Conservation (phyloP, 2,797 vertebrate genomes). For the Paguma larvata region DNA sequence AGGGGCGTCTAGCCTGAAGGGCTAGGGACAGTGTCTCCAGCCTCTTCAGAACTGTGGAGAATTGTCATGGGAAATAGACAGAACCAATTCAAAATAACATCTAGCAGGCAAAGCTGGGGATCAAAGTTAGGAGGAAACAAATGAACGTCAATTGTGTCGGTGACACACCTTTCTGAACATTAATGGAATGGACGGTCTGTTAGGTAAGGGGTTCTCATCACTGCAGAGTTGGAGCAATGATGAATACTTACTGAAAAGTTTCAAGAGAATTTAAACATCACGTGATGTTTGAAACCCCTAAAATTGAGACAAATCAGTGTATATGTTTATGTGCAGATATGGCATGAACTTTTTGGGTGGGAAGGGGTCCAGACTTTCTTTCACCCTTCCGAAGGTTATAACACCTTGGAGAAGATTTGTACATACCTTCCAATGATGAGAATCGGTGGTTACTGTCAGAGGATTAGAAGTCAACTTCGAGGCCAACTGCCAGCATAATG, state of each 20-base stretch:
- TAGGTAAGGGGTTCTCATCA: background rate
- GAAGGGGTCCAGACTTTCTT: background rate
- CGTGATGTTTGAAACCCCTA: background rate
- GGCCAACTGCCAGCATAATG: background rate
- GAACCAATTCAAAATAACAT: background rate
- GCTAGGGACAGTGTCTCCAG: background rate
- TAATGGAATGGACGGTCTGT: background rate
- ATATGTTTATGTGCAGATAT: background rate
- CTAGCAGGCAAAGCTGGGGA: background rate
- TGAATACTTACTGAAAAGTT: background rate
- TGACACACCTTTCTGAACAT: background rate
- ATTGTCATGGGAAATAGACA: too few relatives aligned
- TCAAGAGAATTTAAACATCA: background rate
- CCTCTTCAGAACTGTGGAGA: background rate
- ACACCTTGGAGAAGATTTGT: background rate
- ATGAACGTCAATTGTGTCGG: background rate
- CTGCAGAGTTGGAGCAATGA: background rate
- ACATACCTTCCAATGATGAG: background rate
- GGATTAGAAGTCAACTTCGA: constrained; percentile 2
- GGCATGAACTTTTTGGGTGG: background rate
- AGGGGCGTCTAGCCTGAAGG: background rate
- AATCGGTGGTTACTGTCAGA: background rate
- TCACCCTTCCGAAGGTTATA: background rate
- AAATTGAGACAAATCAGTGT: background rate
- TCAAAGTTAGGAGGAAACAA: background rate